A percentile compares a stretch with the other conserved stretches of the same genome.
Conservation (phyloP, 2,113 vertebrate genomes). For the Campylomormyrus tamandua region DNA sequence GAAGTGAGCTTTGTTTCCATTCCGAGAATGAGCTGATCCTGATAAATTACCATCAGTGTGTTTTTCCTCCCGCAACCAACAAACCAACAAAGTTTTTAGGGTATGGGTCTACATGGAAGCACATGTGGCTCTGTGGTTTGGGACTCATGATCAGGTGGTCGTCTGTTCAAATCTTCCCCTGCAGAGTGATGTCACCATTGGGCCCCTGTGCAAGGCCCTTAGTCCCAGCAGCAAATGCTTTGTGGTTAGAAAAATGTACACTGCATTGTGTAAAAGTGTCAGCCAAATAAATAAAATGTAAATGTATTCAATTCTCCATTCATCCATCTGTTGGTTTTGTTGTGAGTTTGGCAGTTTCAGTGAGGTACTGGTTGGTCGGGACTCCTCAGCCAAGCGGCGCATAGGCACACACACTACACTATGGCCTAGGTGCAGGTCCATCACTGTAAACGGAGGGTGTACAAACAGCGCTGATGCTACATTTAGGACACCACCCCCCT, state of each 20-base stretch:
- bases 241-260: not conserved
- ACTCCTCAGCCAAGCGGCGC: not conserved
- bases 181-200: not conserved
- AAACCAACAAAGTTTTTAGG: not conserved
- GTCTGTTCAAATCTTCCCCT: not conserved
- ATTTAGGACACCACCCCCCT: not conserved
- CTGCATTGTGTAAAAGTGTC: not conserved
- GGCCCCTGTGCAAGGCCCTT: not conserved
- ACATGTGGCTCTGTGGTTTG: not conserved
- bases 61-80: not conserved
- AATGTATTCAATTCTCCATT: not conserved
- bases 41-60: not conserved
- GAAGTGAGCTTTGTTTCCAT: not conserved
- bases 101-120: not conserved
- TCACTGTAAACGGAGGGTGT: not conserved
- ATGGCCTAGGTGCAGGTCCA: not conserved
- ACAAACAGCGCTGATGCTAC: not conserved
- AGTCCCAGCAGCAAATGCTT: not conserved
- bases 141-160: not conserved
- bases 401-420: not conserved
- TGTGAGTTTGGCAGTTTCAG: not conserved
- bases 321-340: not conserved
- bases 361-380: not conserved
- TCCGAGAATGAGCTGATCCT: not conserved
- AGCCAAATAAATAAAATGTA: not conserved